Conservation (phyloP, 2,797 vertebrate genomes). For the Etheostoma perlongum region DNA sequence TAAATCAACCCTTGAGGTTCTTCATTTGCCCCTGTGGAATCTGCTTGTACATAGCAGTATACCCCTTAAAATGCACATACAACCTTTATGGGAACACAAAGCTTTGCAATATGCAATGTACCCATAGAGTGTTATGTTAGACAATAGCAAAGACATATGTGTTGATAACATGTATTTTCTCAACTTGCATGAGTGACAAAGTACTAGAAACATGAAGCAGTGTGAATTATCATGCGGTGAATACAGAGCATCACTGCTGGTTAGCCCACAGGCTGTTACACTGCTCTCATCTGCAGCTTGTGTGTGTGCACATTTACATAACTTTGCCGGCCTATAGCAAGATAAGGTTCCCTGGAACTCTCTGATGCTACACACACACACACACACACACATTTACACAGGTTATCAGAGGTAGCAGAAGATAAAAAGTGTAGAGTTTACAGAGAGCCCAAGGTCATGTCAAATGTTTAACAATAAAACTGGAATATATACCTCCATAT, state of each 20-base stretch:
- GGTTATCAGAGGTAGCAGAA: conserved; percentile 77
- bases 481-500: conserved; percentile 33
- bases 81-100: neutral
- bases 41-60: conserved; percentile 12
- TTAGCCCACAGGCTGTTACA: conserved; percentile 44
- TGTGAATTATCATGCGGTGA: conserved; percentile 14
- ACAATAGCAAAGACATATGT: neutral
- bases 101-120: neutral
- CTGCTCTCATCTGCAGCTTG: conserved; percentile 32
- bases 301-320: conserved; percentile 75
- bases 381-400: conserved; percentile 34
- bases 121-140: neutral
- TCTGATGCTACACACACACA: conserved; percentile 63
- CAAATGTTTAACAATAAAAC: conserved; percentile 62
- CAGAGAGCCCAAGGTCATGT: conserved; percentile 75
- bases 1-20: conserved; percentile 35
- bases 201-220: conserved; percentile 9
- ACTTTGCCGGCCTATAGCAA: conserved; percentile 64
- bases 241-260: conserved; percentile 40
- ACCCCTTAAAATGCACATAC: conserved; percentile 42
- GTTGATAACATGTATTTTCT: neutral
- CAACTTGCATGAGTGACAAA: neutral
- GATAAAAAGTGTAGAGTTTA: conserved; percentile 84
- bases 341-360: conserved; percentile 77
- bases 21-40: conserved; percentile 13